A percentile compares a stretch with the other conserved stretches of the same genome.
Conservation (phyloP, 1,140 invertebrate species). For the Agraylea sexmaculata region DNA sequence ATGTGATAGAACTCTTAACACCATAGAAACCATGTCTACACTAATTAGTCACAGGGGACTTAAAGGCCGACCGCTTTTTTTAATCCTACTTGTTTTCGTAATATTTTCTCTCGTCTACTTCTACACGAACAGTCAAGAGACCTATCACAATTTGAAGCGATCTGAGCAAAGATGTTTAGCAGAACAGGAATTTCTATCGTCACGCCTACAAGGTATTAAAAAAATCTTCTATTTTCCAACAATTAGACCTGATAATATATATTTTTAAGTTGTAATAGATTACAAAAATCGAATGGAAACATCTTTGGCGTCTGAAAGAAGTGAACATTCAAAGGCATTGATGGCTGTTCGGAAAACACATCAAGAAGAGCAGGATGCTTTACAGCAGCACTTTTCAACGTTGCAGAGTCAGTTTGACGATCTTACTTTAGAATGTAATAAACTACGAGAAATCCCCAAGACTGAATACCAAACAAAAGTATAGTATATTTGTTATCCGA, state of each 20-base stretch:
- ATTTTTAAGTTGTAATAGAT: conserved; percentile 1
- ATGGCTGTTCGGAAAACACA: neutral
- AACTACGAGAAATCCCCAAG: neutral
- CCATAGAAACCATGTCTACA: neutral
- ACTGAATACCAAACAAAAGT: too few relatives aligned
- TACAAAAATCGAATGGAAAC: neutral
- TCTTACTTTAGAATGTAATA: neutral
- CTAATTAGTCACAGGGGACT: neutral
- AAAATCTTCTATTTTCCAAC: neutral
- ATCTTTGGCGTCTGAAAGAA: neutral
- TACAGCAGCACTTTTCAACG: neutral
- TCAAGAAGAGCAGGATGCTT: neutral
- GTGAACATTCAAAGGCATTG: neutral
- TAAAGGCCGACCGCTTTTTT: neutral
- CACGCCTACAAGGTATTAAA: conserved; percentile 1
- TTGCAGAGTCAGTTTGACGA: conserved; percentile 3
- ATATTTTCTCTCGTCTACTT: neutral
- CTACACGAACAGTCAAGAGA: neutral
- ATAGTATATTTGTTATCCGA: too few relatives aligned
- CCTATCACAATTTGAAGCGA: neutral
- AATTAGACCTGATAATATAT: neutral
- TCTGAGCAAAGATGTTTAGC: conserved; percentile 2
- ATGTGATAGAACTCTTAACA: too few relatives aligned
- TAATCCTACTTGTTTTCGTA: neutral
- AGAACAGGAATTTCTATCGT: neutral